Base-by-base conservation (phyloP, 2,888 invertebrate genomes). In the Cheiracanthium punctorium region DNA sequence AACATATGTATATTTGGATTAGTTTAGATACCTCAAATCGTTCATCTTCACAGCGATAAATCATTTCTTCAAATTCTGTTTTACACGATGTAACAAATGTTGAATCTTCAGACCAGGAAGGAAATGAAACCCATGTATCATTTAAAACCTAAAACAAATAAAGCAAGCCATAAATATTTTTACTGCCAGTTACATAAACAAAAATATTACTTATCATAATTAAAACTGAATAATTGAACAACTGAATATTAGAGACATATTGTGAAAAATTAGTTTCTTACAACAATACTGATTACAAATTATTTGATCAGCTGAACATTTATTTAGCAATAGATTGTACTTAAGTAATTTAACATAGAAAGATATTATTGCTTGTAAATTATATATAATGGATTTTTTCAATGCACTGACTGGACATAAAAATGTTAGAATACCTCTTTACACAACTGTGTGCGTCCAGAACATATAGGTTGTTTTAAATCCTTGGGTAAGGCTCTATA, bases 91-190 rank as follows among this genome's bases (percentile, higher is more conserved):
- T 97, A 24, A 98, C 98, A 92, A 98, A 98, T 0, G 98, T 97
- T 0, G 98, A 98, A 91, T 99, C 99, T 92, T 99, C 99, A 4
- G 98, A 97, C 98, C 99, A 99, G 0, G 98, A 97, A 0, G 99
- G 99, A 92, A 99, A 99, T 0, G 98, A 98, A 0, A 99, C 98
- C 97, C 98, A 99, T 0, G 96, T 97, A 91, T 99, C 98, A 91
- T 99, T 99, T 29, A 99, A 93, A 52, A 88, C 88, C 88, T 88
- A 58, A 20, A 75, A 64, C n/a, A 33, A 20, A 29, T 20, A 10
- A 37, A 37, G 10, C 37, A 37, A 37, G 28, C 14, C 32, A 29
- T 28, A 52, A 1, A 52, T n/a, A 5, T 52, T 8, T 52, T 20
- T 20, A 52, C 14, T 52, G 17, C 4, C 17, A 17, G 5, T 52